Percentiles rank a stretch among this genome's conserved stretches.
phyloP scores from a whole-genome alignment of 2,888 invertebrate genomes.

The Pherbina coryleti region DNA sequence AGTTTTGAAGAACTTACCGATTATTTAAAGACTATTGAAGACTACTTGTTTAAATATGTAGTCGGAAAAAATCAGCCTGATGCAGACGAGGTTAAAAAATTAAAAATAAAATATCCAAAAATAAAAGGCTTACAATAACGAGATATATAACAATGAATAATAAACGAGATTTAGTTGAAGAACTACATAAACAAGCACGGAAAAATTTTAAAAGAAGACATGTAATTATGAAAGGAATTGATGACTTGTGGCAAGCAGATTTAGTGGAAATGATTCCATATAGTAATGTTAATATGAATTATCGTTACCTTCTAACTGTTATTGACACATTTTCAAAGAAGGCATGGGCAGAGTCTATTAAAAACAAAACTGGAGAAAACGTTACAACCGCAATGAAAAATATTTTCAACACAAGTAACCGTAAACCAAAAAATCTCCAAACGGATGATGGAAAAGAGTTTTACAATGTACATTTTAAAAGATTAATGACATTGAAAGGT shows the following conservation, averaged over 20 bases:
- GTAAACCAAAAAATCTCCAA: conserved; percentile 35
- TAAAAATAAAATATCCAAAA: background rate
- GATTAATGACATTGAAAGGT: conserved; percentile 37
- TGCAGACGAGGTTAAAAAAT: background rate
- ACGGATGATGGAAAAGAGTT: conserved; percentile 35
- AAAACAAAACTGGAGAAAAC: conserved; percentile 24
- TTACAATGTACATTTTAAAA: conserved; percentile 39
- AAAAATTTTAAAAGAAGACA: conserved; percentile 41
- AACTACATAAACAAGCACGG: conserved; percentile 42
- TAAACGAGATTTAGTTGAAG: conserved; percentile 38
- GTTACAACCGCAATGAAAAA: conserved; percentile 31
- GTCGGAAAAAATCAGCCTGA: background rate
- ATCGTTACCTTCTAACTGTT: conserved; percentile 52
- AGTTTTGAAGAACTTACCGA: background rate
- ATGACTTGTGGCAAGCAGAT: conserved; percentile 47
- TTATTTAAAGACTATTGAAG: background rate
- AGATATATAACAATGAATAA: conserved; percentile 11
- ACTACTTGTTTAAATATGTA: background rate
- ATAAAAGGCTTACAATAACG: background rate
- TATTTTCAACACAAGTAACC: conserved; percentile 27
- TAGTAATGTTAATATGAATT: conserved; percentile 57
- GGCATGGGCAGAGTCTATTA: no score
- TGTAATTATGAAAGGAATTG: conserved; percentile 43
- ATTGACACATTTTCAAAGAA: conserved; percentile 21
- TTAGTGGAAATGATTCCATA: conserved; percentile 59